Percentiles rank a stretch among this genome's conserved stretches.
Conservation (phyloP, 2,888 invertebrate genomes). For the Drosophila falleni region DNA sequence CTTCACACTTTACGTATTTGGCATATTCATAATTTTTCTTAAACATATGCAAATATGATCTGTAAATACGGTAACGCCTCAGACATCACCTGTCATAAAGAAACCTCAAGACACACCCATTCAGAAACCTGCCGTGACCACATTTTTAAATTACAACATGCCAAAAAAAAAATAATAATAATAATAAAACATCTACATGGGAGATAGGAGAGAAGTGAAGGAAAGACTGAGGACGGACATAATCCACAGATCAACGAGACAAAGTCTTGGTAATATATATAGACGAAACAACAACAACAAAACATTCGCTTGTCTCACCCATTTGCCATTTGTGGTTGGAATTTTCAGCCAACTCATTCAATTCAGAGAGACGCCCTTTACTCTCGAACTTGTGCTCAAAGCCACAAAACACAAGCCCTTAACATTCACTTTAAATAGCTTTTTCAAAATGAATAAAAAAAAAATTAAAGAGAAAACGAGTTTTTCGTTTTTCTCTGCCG, state of each 20-base stretch:
- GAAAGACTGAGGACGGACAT: slow-evolving; percentile 3
- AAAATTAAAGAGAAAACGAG: slow-evolving; percentile 56
- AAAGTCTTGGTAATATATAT: slow-evolving; percentile 5
- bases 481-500: slow-evolving; percentile 65
- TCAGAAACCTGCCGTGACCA: slow-evolving; percentile 43
- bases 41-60: slow-evolving; percentile 39
- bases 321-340: slow-evolving; percentile 22
- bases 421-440: slow-evolving; percentile 76
- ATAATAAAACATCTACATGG: background rate
- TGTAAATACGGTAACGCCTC: slow-evolving; percentile 34
- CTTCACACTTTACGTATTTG: slow-evolving; percentile 12
- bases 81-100: slow-evolving; percentile 53
- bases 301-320: background rate
- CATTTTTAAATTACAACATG: slow-evolving; percentile 55
- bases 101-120: slow-evolving; percentile 47
- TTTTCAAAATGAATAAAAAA: slow-evolving; percentile 37
- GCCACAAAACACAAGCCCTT: slow-evolving; percentile 65
- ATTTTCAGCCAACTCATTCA: slow-evolving; percentile 47
- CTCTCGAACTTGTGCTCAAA: slow-evolving; percentile 30
- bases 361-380: slow-evolving; percentile 46
- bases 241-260: slow-evolving; percentile 28
- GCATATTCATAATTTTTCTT: slow-evolving; percentile 14
- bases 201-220: background rate
- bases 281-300: slow-evolving; percentile 4
- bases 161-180: slow-evolving; percentile 24